A percentile compares a stretch with the other conserved stretches of the same genome.
Conservation (phyloP, 2,888 invertebrate species). For the Venusia cambrica region DNA sequence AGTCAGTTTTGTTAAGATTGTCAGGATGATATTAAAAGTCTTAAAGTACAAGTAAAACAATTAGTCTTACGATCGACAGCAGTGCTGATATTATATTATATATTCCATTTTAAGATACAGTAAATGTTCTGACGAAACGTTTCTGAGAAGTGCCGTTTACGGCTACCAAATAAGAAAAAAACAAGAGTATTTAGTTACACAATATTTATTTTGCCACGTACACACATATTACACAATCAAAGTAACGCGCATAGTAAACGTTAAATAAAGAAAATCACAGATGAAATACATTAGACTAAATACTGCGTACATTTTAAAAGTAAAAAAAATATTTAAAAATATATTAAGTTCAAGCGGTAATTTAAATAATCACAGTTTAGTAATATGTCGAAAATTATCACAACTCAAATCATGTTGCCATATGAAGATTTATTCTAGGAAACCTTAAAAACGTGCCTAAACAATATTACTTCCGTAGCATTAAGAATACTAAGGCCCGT, state of each 20-base stretch:
- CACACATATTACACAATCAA: conserved; percentile 64
- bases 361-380: conserved; percentile 64
- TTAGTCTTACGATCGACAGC: no score
- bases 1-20: no score
- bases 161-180: no score
- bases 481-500: no score
- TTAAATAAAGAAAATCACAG: conserved; percentile 74
- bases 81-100: no score
- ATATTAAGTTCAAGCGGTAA: conserved; percentile 43
- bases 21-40: no score
- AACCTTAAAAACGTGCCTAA: no score
- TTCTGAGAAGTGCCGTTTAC: no score
- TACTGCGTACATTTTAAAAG: conserved; percentile 31
- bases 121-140: no score
- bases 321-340: conserved; percentile 29
- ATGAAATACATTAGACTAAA: conserved; percentile 60
- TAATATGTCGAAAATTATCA: conserved; percentile 60
- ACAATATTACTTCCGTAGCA: no score
- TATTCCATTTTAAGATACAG: no score
- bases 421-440: conserved; percentile 1
- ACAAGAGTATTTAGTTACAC: conserved; percentile 53
- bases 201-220: conserved; percentile 70
- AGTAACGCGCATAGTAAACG: conserved; percentile 58
- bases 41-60: no score
- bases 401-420: conserved; percentile 38